Evolutionary conservation across 2,113 vertebrate genomes (phyloP), one percentile per base, ranked within the genome.

Genomic region (Gavialis gangeticus): DNA sequence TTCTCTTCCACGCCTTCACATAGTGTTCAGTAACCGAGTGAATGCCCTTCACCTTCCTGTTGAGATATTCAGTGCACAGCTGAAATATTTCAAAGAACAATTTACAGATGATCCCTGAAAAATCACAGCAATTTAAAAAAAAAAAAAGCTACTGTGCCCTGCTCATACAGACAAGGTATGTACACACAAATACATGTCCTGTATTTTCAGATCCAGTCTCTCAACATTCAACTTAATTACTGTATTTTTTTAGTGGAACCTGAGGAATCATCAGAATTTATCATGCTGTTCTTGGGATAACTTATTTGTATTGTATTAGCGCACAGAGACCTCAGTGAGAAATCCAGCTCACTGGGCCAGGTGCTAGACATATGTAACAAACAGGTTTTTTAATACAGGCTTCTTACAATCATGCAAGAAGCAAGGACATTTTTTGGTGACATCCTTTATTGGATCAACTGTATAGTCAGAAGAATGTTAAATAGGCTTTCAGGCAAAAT

Each of bases 281-380:
- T 17, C 6, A 1, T 1, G 16, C 25, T 30, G 37, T 24, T 34
- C 34, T 37, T 37, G 5, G 6, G 34, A 71, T 19, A 46, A 34
- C 73, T 84, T 22, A 79, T 56, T 89, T 62, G 59, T 67, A 24
- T 24, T 28, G 84, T 27, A 19, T 25, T 76, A n/a, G 75, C 54
- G 25, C 75, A 27, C 16, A 28, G 15, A 91, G 75, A 34, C 25
- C 63, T 66, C 67, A 22, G 56, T 19, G 56, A 87, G 24, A 54
- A 13, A 87, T 14, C 3, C 82, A 73, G 56, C 0, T 0, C 58
- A 11, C 25, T 18, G 9, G 6, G 2, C 19, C 34, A 55, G 24
- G 17, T 9, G 27, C 59, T 24, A 21, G 30, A 24, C 34, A 22
- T 19, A 22, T 21, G 12, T 21, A 71, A 22, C 67, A 71, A 18